These are phyloP conservation scores for Volucella inanis DNA, from an alignment of 2,888 invertebrate species.

Conservation along the genomic window DNA sequence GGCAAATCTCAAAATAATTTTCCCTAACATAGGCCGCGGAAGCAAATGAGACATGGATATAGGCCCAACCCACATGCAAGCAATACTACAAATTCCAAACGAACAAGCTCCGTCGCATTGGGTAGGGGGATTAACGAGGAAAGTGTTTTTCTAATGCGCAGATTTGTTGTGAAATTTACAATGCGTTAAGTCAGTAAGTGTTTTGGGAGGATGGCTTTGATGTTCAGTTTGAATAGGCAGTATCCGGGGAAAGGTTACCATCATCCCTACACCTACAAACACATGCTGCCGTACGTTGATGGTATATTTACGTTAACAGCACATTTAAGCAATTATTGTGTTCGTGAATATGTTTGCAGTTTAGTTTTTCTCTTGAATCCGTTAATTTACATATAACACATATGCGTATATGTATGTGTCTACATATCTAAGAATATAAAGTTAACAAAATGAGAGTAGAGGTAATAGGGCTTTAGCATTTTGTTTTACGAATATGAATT, in stretches of 20 bases:
- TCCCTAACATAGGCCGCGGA: slow-evolving; percentile 41
- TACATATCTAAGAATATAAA: not conserved
- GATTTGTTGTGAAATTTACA: slow-evolving; percentile 66
- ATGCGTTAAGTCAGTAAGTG: slow-evolving; percentile 58
- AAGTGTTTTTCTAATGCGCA: slow-evolving; percentile 64
- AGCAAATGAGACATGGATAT: slow-evolving; percentile 59
- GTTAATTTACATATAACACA: not conserved
- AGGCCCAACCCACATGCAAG: not conserved
- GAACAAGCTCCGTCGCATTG: not conserved
- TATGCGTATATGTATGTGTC: not conserved
- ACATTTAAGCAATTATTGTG: slow-evolving; percentile 63
- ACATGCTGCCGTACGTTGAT: slow-evolving; percentile 49
- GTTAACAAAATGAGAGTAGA: not conserved
- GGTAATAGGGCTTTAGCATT: not conserved
- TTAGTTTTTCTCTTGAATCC: slow-evolving; percentile 16
- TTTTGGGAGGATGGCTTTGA: slow-evolving; percentile 23
- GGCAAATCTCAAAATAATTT: slow-evolving; percentile 64
- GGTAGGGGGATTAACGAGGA: not conserved
- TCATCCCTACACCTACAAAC: slow-evolving; percentile 1
- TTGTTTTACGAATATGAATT: not conserved
- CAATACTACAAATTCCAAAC: not conserved
- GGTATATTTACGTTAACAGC: slow-evolving; percentile 61
- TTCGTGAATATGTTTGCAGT: slow-evolving; percentile 37
- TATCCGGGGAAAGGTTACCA: not conserved
- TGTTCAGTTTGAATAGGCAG: not conserved